Base-by-base conservation (phyloP, 2,797 vertebrate genomes). In the Lepilemur septentrionalis region DNA sequence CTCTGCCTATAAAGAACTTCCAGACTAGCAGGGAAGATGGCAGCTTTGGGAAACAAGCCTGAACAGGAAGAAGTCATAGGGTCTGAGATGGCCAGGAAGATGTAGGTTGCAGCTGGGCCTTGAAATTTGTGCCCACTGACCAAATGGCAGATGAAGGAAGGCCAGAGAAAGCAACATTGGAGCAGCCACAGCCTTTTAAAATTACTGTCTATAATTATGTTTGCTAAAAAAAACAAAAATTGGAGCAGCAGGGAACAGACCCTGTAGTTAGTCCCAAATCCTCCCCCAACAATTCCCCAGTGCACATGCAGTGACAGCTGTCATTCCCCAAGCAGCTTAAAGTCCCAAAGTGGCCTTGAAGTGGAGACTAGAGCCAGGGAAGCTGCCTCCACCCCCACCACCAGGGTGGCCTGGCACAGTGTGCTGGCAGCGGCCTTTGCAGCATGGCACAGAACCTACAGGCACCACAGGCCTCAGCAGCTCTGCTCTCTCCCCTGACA, bases 291-390 rank as follows among this genome's bases (percentile, higher is more conserved):
- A 18, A 4, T 65, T 75, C 52, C 38, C 30, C 14, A 22, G 32
- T 67, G 80, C 65, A 81, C 41, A 91, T 28, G 52, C 70, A 32
- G 15, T 59, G 91, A 75, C 73, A 95, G 57, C 89, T 93, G 75
- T 94, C 70, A 82, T 32, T 94, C 70, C 38, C 72, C 11, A 28
- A 76, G 79, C 35, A 67, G 35, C 89, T 92, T 73, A 50, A 43
- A 55, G 59, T 93, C 90, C 79, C 50, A 1, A 94, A 75, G 67
- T 93, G 81, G 90, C 84, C 85, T 91, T 32, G 67, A 80, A 61
- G 18, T 5, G 6, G 43, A 61, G 25, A 86, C 2, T 7, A n/a
- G 70, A 94, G 78, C 35, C 50, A 23, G 22, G 23, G 50, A 81
- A 59, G 69, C 76, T 28, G 43, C 38, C 57, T 59, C 75, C 2